Percentiles rank a stretch among this genome's conserved stretches.
These are phyloP conservation scores for Enteromius viviparus DNA, from an alignment of 2,797 vertebrate species.

Conservation along the genomic window DNA sequence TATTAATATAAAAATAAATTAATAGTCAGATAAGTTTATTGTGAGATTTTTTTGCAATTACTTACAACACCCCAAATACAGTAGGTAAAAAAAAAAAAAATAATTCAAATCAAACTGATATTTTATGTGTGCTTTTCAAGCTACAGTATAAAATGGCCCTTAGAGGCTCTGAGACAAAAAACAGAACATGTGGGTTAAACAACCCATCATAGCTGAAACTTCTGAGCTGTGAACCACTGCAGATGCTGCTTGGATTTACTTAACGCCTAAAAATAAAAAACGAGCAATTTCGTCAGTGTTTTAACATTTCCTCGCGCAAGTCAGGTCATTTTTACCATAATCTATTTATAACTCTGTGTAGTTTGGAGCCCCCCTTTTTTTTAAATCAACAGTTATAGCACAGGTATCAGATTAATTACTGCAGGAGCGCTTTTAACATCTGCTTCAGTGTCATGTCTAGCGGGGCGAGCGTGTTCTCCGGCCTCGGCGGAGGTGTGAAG, in stretches of 20 bases:
- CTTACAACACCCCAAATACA: not conserved
- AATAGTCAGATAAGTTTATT: not conserved
- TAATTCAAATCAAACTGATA: not conserved
- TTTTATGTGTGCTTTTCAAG: not conserved
- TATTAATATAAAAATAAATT: not conserved
- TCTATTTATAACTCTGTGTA: conserved; percentile 18
- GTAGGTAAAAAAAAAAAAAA: not conserved
- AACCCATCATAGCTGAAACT: not conserved
- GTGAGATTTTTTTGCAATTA: no score
- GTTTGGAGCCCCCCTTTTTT: conserved; percentile 6
- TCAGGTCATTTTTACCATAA: conserved; percentile 27
- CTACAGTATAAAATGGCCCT: not conserved
- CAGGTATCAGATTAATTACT: conserved; percentile 64
- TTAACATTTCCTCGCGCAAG: not conserved
- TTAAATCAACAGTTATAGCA: conserved; percentile 44
- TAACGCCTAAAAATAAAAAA: conserved; percentile 24
- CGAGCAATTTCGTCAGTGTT: conserved; percentile 11
- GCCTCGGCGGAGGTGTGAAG: conserved; percentile 44
- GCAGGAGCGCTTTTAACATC: conserved; percentile 62
- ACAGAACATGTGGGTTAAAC: conserved; percentile 1
- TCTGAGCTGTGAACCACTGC: not conserved
- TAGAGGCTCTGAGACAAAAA: not conserved
- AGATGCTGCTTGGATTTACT: conserved; percentile 2
- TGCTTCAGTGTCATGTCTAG: conserved; percentile 66
- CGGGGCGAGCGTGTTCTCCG: conserved; percentile 51